Percentiles rank a stretch among this genome's conserved stretches.
Evolutionary conservation across 2,888 invertebrate genomes (phyloP).

Genomic region (Acanthopleura granulata): DNA sequence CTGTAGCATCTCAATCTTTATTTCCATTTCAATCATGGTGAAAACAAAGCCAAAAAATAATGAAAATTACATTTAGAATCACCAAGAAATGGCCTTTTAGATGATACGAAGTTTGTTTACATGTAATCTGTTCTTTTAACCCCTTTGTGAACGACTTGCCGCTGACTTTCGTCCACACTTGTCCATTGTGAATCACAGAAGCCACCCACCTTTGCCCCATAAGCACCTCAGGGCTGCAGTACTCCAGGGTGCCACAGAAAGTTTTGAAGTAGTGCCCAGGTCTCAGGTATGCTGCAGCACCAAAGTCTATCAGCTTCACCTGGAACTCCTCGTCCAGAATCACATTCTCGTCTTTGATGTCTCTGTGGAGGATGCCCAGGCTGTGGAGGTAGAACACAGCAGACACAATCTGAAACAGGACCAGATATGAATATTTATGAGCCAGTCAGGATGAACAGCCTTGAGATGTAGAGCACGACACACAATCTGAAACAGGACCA

Average conservation of each 20-base stretch:
- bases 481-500: conserved; percentile 73
- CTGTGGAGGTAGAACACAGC: conserved; percentile 79
- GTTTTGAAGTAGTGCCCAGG: conserved; percentile 78
- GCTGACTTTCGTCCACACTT: too few relatives aligned
- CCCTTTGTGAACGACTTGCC: too few relatives aligned
- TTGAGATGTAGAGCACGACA: conserved; percentile 78
- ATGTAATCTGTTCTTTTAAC: too few relatives aligned
- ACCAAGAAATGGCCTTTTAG: too few relatives aligned
- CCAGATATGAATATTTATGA: too few relatives aligned
- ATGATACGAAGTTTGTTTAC: too few relatives aligned
- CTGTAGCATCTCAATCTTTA: too few relatives aligned
- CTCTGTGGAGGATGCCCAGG: conserved; percentile 79
- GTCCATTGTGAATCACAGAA: not conserved
- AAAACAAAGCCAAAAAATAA: too few relatives aligned
- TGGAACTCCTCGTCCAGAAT: conserved; percentile 81
- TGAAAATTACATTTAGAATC: too few relatives aligned
- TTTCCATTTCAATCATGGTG: too few relatives aligned
- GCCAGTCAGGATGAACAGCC: conserved; percentile 73
- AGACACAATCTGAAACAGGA: conserved; percentile 75
- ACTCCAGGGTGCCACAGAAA: conserved; percentile 83
- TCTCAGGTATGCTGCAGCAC: conserved; percentile 78
- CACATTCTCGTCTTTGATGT: conserved; percentile 83
- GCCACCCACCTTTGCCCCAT: conserved; percentile 77
- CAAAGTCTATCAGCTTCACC: conserved; percentile 83
- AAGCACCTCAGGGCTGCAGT: conserved; percentile 82